Conservation (phyloP, 2,888 invertebrate genomes). For the Nymphalis c-album region DNA sequence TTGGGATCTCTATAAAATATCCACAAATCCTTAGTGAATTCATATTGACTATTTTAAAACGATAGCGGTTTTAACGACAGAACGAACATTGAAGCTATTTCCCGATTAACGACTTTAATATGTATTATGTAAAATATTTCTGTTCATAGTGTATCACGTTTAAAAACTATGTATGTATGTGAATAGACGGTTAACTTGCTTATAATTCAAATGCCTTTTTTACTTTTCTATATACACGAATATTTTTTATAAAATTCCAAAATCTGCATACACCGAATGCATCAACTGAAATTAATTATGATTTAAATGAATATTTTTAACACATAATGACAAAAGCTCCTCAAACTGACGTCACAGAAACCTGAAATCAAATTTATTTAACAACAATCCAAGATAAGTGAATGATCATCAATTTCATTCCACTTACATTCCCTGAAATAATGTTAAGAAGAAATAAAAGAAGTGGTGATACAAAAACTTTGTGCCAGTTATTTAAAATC, state of each 20-base stretch:
- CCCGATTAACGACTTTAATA: neutral
- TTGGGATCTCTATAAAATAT: conserved; percentile 79
- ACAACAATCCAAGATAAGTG: conserved; percentile 60
- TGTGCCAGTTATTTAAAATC: conserved; percentile 72
- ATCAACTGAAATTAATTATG: conserved; percentile 74
- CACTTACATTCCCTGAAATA: conserved; percentile 77
- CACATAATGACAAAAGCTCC: conserved; percentile 72
- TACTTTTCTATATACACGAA: conserved; percentile 12
- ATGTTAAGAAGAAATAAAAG: conserved; percentile 69
- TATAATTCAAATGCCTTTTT: neutral
- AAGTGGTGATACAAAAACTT: conserved; percentile 76
- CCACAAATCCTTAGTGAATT: conserved; percentile 60
- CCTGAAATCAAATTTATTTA: conserved; percentile 70
- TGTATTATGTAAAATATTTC: neutral
- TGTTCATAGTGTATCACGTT: neutral
- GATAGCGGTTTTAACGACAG: conserved; percentile 12
- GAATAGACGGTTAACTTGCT: neutral
- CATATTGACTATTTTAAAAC: conserved; percentile 25
- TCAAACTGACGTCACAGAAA: conserved; percentile 74
- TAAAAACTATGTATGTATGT: neutral
- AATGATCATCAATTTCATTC: conserved; percentile 76
- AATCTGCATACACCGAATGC: conserved; percentile 76
- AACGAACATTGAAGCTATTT: neutral
- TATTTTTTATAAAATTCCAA: conserved; percentile 57
- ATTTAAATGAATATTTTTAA: conserved; percentile 56